Base-by-base conservation (phyloP, 2,888 invertebrate species). In the Sinohyriopsis cumingii region DNA sequence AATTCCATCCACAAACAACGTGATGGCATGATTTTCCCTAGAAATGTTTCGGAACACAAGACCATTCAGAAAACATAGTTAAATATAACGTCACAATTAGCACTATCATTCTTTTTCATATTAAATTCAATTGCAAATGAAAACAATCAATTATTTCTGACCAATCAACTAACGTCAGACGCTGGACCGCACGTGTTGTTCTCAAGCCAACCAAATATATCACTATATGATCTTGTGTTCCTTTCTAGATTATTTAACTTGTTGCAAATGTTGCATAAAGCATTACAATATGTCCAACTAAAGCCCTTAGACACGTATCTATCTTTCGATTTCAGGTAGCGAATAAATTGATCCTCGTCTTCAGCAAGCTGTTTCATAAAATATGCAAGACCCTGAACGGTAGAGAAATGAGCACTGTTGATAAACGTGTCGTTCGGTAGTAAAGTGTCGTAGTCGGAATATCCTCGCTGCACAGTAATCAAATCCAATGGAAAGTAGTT, bases 341-440 rank as follows among this genome's bases (percentile, higher is more conserved):
- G 22, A 7, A 70, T 63, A 65, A 68, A 75, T 24, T 61, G 54
- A n/a, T 45, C 59, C 57, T 75, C 66, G 56, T 73, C 65, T 19
- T 63, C 56, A 1, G 63, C 65, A n/a, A 76, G 55, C 18, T 67
- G 20, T 4, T 60, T 55, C 22, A 76, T 24, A 55, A 57, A 73
- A 12, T 67, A 18, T 0, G 67, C 68, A 20, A 78, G 55, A 6
- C 55, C 77, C 70, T 81, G 73, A 0, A 86, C 79, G 6, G 78
- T 75, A 6, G 75, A 61, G 68, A 86, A 89, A 33, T 83, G 81
- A 6, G 79, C 75, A 0, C 85, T 87, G 71, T 88, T 80, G 62
- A 90, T 88, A 75, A 80, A 88, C 5, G 88, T 85, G 22, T 77
- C 77, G 22, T 77, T 75, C 0, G 89, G 89, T 3, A 84, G 79